Base-by-base conservation (phyloP, 2,113 vertebrate species). In the Stigmatopora nigra region DNA sequence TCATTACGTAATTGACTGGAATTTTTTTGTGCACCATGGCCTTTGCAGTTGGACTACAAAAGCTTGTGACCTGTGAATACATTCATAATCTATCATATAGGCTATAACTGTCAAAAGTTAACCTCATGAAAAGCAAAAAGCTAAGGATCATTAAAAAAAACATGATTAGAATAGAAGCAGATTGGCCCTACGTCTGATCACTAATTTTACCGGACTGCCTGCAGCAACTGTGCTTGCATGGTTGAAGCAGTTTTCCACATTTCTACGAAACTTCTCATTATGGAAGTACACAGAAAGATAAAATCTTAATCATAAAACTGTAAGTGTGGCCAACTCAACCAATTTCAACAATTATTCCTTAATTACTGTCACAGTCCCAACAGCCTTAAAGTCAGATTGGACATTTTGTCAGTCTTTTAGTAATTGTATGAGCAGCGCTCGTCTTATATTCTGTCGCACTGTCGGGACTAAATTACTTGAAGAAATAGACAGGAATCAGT, bases 331-430 rank as follows among this genome's bases (percentile, higher is more conserved):
- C 75, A 76, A 77, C 81, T 75, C 80, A 52, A 76, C 82, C 71
- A 75, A 62, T 76, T 69, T 73, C 59, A 81, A 65, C 75, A 80
- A 85, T 85, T 67, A 63, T 60, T 64, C 58, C 46, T 60, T 85
- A 77, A 86, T 81, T 82, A 68, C 64, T 64, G 63, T 76, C 76
- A 73, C 82, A 74, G 22, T 77, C 60, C 70, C 58, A 78, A 73
- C n/a, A 52, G 63, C 75, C 64, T 84, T 77, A 60, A 66, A 72
- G 73, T 78, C 71, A 61, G 63, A 78, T 70, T 52, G 56, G 77
- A 79, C 57, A 5, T 73, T 79, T 82, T 82, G 78, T 81, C 72
- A 48, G 67, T 63, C 58, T 0, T 80, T 71, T 71, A 79, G 64
- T 69, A 35, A 78, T 66, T 56, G 1, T 13, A 80, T 80, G 65